Base-by-base conservation (phyloP, 2,888 invertebrate genomes). In the Calliopum simillimum region DNA sequence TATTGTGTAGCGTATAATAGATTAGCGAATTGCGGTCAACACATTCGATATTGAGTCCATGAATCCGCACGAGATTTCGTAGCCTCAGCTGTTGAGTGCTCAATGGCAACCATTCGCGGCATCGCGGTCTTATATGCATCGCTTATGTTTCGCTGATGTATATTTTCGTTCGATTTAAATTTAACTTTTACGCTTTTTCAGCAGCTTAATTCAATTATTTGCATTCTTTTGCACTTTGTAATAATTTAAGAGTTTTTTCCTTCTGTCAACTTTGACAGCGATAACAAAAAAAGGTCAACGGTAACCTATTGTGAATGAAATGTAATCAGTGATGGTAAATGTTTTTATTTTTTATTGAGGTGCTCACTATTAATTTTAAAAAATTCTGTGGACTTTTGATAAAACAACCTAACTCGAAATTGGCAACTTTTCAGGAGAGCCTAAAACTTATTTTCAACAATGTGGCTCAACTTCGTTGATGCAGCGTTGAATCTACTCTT, bases 31-130 rank as follows among this genome's bases (percentile, higher is more conserved):
- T 70, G n/a, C 55, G 69, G 55, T 61, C 70, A 2, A 65, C 51
- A 68, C 78, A 79, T 55, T 81, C 77, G 67, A 90, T 86, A 85
- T 92, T 92, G 79, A 90, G 88, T 72, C 90, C 91, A 76, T 90
- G 88, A 76, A 95, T 90, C 88, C 93, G 93, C 79, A 93, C 90
- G 71, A 96, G 88, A 86, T 93, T 94, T 75, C 95, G 89, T 59
- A 95, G 87, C 67, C 96, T 90, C 76, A 94, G 88, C 88, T 96
- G 96, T 85, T 95, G 96, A 19, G 95, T 93, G 59, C 92, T 90
- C 73, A 96, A 87, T 62, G 95, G 94, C 73, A 83, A 73, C 83
- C 83, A 83, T 65, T 79, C 79, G 46, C 80, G 77, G 70, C 80
- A 83, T 25, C 82, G 79, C 56, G 84, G 82, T 12, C 82, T 79